Conservation (phyloP, 2,797 vertebrate genomes). For the Sebastes nivosus region DNA sequence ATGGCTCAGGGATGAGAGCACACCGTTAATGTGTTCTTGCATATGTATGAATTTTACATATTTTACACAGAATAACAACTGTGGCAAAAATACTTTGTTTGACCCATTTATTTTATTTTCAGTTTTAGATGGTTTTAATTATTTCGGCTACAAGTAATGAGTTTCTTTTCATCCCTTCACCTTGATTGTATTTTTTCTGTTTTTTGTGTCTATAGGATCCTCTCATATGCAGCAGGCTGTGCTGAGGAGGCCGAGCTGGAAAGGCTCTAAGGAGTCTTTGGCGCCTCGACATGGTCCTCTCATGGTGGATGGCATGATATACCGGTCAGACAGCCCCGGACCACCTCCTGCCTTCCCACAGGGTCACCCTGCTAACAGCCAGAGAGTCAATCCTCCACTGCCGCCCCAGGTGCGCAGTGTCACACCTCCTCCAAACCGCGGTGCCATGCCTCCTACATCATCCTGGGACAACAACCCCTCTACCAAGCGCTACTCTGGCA, state of each 20-base stretch:
- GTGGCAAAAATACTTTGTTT: neutral
- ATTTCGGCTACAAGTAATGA: neutral
- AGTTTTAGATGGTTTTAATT: neutral
- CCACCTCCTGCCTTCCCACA: slow-evolving; percentile 87
- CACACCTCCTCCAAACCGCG: slow-evolving; percentile 90
- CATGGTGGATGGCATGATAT: slow-evolving; percentile 87
- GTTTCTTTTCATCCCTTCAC: neutral
- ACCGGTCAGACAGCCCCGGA: slow-evolving; percentile 91
- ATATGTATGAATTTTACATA: neutral
- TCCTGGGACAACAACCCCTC: slow-evolving; percentile 92
- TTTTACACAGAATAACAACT: neutral
- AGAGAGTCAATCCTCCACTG: slow-evolving; percentile 91
- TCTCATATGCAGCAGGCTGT: slow-evolving; percentile 89
- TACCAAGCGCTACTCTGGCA: slow-evolving; percentile 94
- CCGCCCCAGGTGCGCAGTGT: slow-evolving; percentile 93
- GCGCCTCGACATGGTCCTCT: slow-evolving; percentile 88
- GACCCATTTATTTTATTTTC: neutral
- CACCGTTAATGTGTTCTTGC: neutral
- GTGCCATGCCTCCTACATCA: slow-evolving; percentile 85
- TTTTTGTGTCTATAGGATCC: slow-evolving; percentile 60
- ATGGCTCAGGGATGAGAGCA: neutral
- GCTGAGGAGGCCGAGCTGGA: slow-evolving; percentile 94
- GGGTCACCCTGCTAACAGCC: slow-evolving; percentile 85
- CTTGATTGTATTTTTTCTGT: neutral
- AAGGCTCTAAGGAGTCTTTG: slow-evolving; percentile 96